Evolutionary conservation across 92 coral and sea anemone genomes (phyloP).

Genomic region (Isaurus tuberculatus): DNA sequence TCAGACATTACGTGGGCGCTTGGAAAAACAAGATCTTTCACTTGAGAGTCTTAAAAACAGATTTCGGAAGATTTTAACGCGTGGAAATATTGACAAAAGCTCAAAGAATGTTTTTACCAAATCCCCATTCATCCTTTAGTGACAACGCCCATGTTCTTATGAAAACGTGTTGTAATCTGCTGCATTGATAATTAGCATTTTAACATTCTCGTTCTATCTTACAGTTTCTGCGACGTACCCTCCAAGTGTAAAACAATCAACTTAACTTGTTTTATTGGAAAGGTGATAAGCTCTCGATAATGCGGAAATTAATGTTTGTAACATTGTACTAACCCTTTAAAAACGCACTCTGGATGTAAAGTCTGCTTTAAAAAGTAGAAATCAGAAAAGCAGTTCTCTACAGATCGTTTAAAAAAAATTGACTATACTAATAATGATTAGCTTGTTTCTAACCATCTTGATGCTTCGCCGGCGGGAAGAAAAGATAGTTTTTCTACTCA

Average conservation of each 20-base stretch:
- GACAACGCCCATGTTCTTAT: not conserved
- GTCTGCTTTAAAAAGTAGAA: too few relatives aligned
- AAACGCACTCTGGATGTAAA: too few relatives aligned
- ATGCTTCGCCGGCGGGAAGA: too few relatives aligned
- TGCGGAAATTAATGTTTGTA: not conserved
- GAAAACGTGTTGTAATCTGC: not conserved
- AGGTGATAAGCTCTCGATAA: constrained; percentile 27
- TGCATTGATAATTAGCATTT: not conserved
- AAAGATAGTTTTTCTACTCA: too few relatives aligned
- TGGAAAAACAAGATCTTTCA: not conserved
- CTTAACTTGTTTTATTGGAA: constrained; percentile 35
- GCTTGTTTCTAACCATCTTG: too few relatives aligned
- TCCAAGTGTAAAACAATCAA: constrained; percentile 27
- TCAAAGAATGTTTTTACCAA: not conserved
- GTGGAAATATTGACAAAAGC: not conserved
- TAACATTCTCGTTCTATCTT: constrained; percentile 39
- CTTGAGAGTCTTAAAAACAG: not conserved
- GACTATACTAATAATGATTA: too few relatives aligned
- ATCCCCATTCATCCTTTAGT: not conserved
- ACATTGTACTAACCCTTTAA: too few relatives aligned
- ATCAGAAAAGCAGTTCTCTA: too few relatives aligned
- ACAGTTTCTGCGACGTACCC: constrained; percentile 29
- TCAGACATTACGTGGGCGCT: too few relatives aligned
- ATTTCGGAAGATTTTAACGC: not conserved
- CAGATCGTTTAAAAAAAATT: too few relatives aligned